Evolutionary conservation across 2,113 vertebrate genomes (phyloP).

Genomic region (Phocoena sinus): DNA sequence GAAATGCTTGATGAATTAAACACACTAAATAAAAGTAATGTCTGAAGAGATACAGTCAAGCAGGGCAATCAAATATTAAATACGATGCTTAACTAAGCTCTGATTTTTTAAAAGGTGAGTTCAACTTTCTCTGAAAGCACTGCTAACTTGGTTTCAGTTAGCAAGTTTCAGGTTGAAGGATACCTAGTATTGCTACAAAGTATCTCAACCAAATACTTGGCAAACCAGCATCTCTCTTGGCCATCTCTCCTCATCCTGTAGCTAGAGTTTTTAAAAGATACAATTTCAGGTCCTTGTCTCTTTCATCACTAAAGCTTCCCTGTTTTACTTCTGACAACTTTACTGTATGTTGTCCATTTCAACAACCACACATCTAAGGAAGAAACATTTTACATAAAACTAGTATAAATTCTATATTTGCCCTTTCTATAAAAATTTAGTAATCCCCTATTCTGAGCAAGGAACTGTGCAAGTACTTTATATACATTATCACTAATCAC

Average conservation of each 20-base stretch:
- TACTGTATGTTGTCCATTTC: background rate
- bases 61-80: background rate
- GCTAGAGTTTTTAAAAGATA: background rate
- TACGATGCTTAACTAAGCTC: background rate
- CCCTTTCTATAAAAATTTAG: background rate
- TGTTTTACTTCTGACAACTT: background rate
- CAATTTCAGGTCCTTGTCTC: background rate
- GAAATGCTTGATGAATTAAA: constrained; percentile 4
- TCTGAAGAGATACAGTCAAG: background rate
- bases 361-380: background rate
- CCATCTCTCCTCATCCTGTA: background rate
- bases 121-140: background rate
- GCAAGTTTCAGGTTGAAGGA: background rate
- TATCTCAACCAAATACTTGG: background rate
- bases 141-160: background rate
- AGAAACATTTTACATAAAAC: constrained; percentile 7
- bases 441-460: background rate
- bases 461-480: background rate
- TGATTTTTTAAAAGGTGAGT: background rate
- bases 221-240: background rate
- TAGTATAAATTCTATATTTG: background rate
- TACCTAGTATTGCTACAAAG: background rate
- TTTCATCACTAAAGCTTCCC: background rate
- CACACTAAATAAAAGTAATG: background rate
- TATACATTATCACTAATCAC: background rate